phyloP scores from a whole-genome alignment of 2,113 vertebrate genomes.

The Xyliphius kryptos region DNA sequence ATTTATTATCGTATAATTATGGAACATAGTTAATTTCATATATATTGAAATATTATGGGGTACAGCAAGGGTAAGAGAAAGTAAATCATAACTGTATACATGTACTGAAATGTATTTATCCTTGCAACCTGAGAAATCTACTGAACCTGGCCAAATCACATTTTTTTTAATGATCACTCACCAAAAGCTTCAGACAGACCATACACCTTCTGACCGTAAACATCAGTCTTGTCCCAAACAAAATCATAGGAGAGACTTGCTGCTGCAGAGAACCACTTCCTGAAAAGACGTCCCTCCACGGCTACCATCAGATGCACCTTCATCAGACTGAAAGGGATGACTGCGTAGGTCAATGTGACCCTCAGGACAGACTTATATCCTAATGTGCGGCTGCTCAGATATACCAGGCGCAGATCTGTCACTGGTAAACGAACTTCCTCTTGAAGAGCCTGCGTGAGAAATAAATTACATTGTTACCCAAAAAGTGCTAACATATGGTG shows the following conservation, averaged over 20 bases:
- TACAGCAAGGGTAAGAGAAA: too few relatives aligned
- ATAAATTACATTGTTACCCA: too few relatives aligned
- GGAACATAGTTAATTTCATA: too few relatives aligned
- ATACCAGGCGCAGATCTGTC: constrained; percentile 80
- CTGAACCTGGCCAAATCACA: too few relatives aligned
- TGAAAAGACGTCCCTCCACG: constrained; percentile 89
- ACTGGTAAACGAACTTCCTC: constrained; percentile 84
- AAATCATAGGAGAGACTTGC: constrained; percentile 89
- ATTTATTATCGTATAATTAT: too few relatives aligned
- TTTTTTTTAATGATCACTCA: too few relatives aligned
- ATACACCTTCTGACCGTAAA: constrained; percentile 96
- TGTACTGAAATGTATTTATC: too few relatives aligned
- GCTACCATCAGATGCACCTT: too few relatives aligned
- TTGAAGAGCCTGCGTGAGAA: constrained; percentile 74
- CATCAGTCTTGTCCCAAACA: constrained; percentile 95
- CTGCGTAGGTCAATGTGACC: constrained; percentile 83
- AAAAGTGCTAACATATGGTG: too few relatives aligned
- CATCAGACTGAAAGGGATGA: constrained; percentile 94
- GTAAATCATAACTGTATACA: too few relatives aligned
- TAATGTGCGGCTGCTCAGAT: constrained; percentile 87
- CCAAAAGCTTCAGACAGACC: constrained; percentile 90
- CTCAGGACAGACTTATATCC: constrained; percentile 92
- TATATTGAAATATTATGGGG: too few relatives aligned
- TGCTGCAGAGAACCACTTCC: constrained; percentile 91
- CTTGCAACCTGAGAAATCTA: too few relatives aligned